Base-by-base conservation (phyloP, 2,888 invertebrate species). In the Eupsilia transversa region DNA sequence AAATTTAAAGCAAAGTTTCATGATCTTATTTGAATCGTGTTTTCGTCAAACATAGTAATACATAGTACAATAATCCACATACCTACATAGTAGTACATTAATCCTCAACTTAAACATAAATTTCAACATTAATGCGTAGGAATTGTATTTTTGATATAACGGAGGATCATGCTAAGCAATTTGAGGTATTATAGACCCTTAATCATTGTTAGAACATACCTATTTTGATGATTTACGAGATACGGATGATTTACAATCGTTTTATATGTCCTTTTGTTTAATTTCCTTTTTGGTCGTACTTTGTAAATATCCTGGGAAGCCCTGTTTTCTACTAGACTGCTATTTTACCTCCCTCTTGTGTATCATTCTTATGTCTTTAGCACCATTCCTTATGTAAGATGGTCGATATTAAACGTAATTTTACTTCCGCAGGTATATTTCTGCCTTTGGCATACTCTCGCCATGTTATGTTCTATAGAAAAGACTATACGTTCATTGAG, bases 401-500 rank as follows among this genome's bases (percentile, higher is more conserved):
- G 9, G 14, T 9, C 23, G 17, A 33, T 41, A 23, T 23, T 64
- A 0, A 66, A n/a, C 17, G 0, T 0, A 49, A 43, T 23, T 57
- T 65, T 46, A n/a, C 2, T 1, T 69, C 81, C 77, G 0, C 86
- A 89, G 91, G 74, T 9, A 14, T 80, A 9, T n/a, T 76, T n/a
- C 52, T 85, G 7, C 78, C 80, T 0, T 30, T 69, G 1, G 78
- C 74, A n/a, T 65, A 79, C 2, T 76, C 87, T 2, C 86, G 86
- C 23, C 77, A 74, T 57, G 82, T 82, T 0, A 82, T 84, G 4
- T 93, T 93, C 49, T 92, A 84, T 27, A 79, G 93, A 23, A 89
- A 88, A 56, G 93, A 93, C 46, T 93, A 93, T 52, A 88, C 80
- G 0, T 93, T 90, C 49, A 38, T 89, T 6, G 77, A 89, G 5